Base-by-base conservation (phyloP, 2,113 vertebrate genomes). In the Pseudois nayaur region DNA sequence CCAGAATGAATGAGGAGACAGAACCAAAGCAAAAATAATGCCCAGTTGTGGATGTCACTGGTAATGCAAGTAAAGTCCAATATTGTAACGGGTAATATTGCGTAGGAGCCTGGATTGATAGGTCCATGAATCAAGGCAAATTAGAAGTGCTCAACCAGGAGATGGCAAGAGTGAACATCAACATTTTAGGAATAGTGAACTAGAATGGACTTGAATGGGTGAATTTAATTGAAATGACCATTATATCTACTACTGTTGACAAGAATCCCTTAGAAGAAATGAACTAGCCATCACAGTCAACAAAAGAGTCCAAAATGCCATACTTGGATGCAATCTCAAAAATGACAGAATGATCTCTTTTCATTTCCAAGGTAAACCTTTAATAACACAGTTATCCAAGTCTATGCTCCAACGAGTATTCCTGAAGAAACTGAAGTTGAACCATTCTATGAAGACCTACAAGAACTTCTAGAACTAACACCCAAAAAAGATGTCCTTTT, bases 51-150 rank as follows among this genome's bases (percentile, higher is more conserved):
- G 67, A 71, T 71, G 67, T 71, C 5, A 71, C n/a, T 40, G 19
- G 9, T 71, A n/a, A 71, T 23, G 19, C 10, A 40, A 40, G n/a
- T 12, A 23, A 71, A 40, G n/a, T 12, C 67, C 10, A 71, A 6
- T 71, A 71, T 40, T 23, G 67, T 23, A 71, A 40, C 0, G 0
- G 19, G 19, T 71, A 71, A 40, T 40, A 40, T 40, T 23, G 19
- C 9, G 6, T 71, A 40, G 10, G 67, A 71, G 12, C 67, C 10
- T 71, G 16, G 15, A 67, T 67, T 67, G 33, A 67, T n/a, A 40
- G n/a, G 3, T 40, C 67, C 19, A 71, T 23, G 19, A 71, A 71
- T 71, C 19, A 40, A 40, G 67, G 5, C 11, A 71, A 71, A 40
- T 71, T 71, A 6, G 10, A 71, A 71, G 67, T 71, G 67, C 5